Conservation (phyloP, 2,888 invertebrate genomes). For the Antheraea yamamai region DNA sequence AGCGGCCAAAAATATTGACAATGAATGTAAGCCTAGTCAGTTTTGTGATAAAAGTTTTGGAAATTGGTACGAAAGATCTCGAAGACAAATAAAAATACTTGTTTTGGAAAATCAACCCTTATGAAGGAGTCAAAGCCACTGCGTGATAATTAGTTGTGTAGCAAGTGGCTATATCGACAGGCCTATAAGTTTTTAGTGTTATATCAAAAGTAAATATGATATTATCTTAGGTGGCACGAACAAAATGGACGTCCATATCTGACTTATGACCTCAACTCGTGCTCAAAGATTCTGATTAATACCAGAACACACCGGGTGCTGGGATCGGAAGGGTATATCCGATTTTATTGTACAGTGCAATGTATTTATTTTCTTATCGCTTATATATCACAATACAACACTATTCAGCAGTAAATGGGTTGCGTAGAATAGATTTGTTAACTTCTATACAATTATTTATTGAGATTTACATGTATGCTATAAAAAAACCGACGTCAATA, state of each 20-base stretch:
- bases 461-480: not conserved
- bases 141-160: not conserved
- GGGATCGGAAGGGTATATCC: constrained; percentile 30
- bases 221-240: constrained; percentile 5
- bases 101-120: not conserved
- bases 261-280: constrained; percentile 42
- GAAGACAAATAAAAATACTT: not conserved
- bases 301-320: constrained; percentile 46
- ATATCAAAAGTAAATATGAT: not conserved
- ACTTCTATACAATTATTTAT: not conserved
- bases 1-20: not conserved
- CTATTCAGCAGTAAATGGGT: not conserved
- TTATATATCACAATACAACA: not conserved
- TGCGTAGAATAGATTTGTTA: not conserved
- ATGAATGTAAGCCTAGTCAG: not conserved
- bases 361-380: constrained; percentile 23
- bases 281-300: constrained; percentile 46
- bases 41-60: not conserved
- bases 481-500: no score
- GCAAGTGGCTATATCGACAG: not conserved
- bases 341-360: constrained; percentile 23
- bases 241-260: constrained; percentile 10
- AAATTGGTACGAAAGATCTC: not conserved
- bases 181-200: not conserved
- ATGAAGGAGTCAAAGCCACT: not conserved